phyloP scores from a whole-genome alignment of 2,797 vertebrate species.

The Acanthis flammea region DNA sequence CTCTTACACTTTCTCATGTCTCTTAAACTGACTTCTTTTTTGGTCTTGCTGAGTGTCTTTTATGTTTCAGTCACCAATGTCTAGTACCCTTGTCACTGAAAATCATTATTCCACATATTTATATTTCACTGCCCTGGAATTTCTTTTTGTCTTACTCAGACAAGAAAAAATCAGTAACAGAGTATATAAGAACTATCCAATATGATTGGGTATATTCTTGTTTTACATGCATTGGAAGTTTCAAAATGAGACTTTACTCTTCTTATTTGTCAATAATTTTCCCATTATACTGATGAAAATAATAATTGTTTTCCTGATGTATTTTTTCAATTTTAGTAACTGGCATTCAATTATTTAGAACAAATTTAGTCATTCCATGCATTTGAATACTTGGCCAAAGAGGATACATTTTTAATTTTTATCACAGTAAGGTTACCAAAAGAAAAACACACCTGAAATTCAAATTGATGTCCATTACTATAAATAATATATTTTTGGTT shows the following conservation, averaged over 20 bases:
- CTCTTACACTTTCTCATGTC: rapidly evolving
- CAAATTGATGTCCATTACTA: constrained; percentile 23
- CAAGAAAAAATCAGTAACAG: neutral
- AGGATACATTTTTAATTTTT: neutral
- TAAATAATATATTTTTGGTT: constrained; percentile 26
- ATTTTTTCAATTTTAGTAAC: neutral
- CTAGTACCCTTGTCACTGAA: neutral
- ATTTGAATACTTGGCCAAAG: neutral
- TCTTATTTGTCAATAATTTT: neutral
- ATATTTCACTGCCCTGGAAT: neutral
- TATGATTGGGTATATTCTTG: neutral
- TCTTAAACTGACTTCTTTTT: neutral
- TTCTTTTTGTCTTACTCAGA: neutral
- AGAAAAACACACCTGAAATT: neutral
- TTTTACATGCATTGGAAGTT: neutral
- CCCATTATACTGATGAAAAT: neutral
- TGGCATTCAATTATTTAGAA: neutral
- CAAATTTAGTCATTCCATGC: neutral
- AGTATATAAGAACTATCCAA: neutral
- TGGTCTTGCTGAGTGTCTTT: neutral
- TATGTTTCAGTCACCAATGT: neutral
- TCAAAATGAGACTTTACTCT: neutral
- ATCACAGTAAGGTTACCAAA: neutral
- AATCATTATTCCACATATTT: neutral
- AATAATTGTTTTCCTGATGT: neutral